Percentiles rank a stretch among this genome's conserved stretches.
Evolutionary conservation across 2,888 invertebrate genomes (phyloP).

Genomic region (Lomographa bimaculata): DNA sequence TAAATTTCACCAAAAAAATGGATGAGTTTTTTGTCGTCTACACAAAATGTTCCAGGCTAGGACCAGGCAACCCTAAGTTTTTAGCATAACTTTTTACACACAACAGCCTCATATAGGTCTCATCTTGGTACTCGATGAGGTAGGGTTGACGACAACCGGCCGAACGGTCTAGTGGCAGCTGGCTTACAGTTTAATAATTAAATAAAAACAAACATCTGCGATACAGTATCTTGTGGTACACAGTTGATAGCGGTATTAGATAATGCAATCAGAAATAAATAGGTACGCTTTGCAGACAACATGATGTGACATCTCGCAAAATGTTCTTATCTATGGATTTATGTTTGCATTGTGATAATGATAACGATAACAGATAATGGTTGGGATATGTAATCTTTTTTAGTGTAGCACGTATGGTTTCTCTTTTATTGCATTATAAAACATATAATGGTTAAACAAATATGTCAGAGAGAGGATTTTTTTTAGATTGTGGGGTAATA

Average conservation of each 20-base stretch:
- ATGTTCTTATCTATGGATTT: constrained; percentile 56
- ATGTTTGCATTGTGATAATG: constrained; percentile 60
- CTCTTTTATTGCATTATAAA: constrained; percentile 25
- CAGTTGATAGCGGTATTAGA: constrained; percentile 48
- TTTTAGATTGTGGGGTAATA: constrained; percentile 8
- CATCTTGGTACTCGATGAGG: too few species aligned
- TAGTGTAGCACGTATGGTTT: constrained; percentile 40
- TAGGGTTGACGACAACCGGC: too few species aligned
- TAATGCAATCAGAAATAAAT: constrained; percentile 67
- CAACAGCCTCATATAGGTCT: too few species aligned
- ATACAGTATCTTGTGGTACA: too few species aligned
- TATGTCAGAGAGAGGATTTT: constrained; percentile 11
- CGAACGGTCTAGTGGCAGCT: too few species aligned
- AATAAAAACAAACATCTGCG: too few species aligned
- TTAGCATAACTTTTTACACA: too few species aligned
- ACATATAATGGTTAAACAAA: constrained; percentile 20
- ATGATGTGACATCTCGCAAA: constrained; percentile 68
- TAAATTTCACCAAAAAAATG: too few species aligned
- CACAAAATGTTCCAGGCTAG: too few species aligned
- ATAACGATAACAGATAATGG: constrained; percentile 55
- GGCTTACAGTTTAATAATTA: too few species aligned
- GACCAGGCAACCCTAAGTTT: too few species aligned
- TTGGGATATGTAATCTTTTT: constrained; percentile 61
- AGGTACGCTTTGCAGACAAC: constrained; percentile 55
- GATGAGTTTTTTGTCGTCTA: too few species aligned